A percentile compares a stretch with the other conserved stretches of the same genome.
These are phyloP conservation scores for Actinernus sp. DNA, from an alignment of 92 coral and sea anemone species.

Conservation along the genomic window DNA sequence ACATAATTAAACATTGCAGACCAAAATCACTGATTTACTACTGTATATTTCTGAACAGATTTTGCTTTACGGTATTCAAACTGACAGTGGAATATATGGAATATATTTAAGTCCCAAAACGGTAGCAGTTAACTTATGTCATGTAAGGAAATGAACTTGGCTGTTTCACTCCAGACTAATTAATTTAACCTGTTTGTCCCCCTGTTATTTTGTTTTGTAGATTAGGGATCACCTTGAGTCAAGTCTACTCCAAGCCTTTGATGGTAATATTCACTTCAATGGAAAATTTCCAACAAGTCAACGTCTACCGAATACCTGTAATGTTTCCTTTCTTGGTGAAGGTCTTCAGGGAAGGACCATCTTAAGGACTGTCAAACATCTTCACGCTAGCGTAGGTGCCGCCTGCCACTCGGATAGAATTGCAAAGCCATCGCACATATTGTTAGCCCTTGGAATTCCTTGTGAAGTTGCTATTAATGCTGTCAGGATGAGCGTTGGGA, in stretches of 20 bases:
- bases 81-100: no score
- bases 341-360: constrained; percentile 79
- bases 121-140: no score
- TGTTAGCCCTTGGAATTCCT: constrained; percentile 92
- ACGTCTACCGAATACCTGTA: constrained; percentile 95
- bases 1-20: no score
- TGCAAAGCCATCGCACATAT: constrained; percentile 86
- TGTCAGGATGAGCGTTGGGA: constrained; percentile 92
- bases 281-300: constrained; percentile 87
- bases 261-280: constrained; percentile 80
- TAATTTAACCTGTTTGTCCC: background rate
- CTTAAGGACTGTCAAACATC: constrained; percentile 55
- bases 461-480: constrained; percentile 89
- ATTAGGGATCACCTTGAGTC: constrained; percentile 89
- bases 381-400: constrained; percentile 96
- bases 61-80: no score
- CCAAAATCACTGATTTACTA: no score
- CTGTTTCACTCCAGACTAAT: background rate
- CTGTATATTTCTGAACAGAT: no score
- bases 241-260: constrained; percentile 69
- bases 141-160: no score
- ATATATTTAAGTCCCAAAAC: no score
- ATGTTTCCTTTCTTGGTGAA: constrained; percentile 85
- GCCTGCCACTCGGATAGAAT: constrained; percentile 92
- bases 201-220: constrained; percentile 33